A percentile compares a stretch with the other conserved stretches of the same genome.
phyloP scores from a whole-genome alignment of 37 sponge, comb jelly and placozoan species.

The Axinella damicornis region DNA sequence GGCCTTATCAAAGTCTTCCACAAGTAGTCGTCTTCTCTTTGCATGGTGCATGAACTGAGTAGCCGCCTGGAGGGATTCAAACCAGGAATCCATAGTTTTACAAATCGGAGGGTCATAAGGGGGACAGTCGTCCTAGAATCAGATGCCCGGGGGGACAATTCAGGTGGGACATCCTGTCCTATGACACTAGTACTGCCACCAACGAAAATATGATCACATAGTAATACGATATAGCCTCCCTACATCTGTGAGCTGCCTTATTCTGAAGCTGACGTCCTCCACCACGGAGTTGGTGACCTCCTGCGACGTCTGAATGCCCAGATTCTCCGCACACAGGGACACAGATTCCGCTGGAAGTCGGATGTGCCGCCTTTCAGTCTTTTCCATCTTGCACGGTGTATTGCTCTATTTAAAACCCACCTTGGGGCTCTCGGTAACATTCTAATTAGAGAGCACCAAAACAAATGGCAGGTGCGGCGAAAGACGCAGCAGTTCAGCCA shows the following conservation, averaged over 20 bases:
- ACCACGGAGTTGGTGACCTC: conserved; percentile 55
- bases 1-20: conserved; percentile 73
- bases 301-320: conserved; percentile 38
- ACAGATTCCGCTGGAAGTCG: conserved; percentile 57
- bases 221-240: too few relatives aligned
- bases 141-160: background rate
- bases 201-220: too few relatives aligned
- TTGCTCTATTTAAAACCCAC: too few relatives aligned
- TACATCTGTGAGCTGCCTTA: conserved; percentile 65
- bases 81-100: too few relatives aligned
- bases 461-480: background rate
- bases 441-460: conserved; percentile 8
- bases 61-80: conserved; percentile 46
- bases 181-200: too few relatives aligned
- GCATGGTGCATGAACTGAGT: conserved; percentile 73
- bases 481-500: background rate
- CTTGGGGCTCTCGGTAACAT: background rate
- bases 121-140: background rate
- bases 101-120: too few relatives aligned
- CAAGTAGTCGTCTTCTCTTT: conserved; percentile 53
- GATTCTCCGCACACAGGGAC: conserved; percentile 45
- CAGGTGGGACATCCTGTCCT: too few relatives aligned
- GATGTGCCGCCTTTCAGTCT: conserved; percentile 6
- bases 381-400: too few relatives aligned
- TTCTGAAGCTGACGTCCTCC: conserved; percentile 78